Percentiles rank a stretch among this genome's conserved stretches.
Evolutionary conservation across 2,888 invertebrate species (phyloP).

Genomic region (Malthinus seriepunctatus): DNA sequence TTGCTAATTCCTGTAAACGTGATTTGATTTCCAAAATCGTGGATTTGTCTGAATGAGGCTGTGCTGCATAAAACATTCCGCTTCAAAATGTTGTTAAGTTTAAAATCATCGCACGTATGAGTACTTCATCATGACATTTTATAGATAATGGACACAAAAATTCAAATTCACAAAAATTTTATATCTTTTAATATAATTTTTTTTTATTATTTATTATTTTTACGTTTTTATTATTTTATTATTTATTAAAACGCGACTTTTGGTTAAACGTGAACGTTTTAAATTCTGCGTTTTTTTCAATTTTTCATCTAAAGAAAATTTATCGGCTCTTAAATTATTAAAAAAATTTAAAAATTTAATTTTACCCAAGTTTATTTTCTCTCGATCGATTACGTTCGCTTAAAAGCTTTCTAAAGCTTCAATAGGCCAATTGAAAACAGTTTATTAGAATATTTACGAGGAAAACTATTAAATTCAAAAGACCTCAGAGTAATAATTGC

Average conservation of each 20-base stretch:
- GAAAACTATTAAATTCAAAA: no score
- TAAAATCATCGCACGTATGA: constrained; percentile 29
- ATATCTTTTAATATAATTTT: constrained; percentile 2
- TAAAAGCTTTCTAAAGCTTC: no score
- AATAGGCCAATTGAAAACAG: no score
- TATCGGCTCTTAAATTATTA: no score
- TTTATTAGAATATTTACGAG: no score
- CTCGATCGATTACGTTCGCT: no score
- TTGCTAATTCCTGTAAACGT: constrained; percentile 38
- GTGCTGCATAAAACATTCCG: constrained; percentile 39
- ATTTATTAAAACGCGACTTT: background rate
- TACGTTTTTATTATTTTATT: no score
- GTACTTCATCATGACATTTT: constrained; percentile 31
- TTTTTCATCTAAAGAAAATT: background rate
- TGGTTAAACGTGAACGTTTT: background rate
- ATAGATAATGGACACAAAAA: constrained; percentile 30
- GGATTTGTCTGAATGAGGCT: constrained; percentile 35
- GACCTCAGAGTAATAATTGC: no score
- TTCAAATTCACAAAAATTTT: constrained; percentile 25
- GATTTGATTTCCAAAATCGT: constrained; percentile 33
- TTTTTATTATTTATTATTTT: background rate
- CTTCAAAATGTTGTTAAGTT: constrained; percentile 25
- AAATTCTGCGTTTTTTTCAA: background rate
- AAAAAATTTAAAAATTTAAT: no score
- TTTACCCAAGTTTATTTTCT: no score